Evolutionary conservation across 2,113 vertebrate genomes (phyloP).

Genomic region (Monopterus albus): DNA sequence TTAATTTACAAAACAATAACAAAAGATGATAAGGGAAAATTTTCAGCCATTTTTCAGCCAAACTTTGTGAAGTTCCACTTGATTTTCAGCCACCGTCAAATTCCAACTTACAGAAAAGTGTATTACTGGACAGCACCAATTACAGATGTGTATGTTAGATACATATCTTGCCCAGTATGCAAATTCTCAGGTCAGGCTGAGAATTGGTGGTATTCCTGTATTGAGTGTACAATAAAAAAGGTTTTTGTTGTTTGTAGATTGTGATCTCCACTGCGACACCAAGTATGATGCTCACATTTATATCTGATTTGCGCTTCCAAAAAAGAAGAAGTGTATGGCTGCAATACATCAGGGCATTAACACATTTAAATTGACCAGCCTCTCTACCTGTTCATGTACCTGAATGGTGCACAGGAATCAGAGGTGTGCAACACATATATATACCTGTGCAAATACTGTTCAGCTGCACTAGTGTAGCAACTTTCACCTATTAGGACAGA

Average conservation of each 20-base stretch:
- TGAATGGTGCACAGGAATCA: slow-evolving; percentile 52
- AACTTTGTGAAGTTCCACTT: too few species aligned
- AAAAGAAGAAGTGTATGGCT: slow-evolving; percentile 81
- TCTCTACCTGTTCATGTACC: slow-evolving; percentile 50
- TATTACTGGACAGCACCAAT: slow-evolving; percentile 23
- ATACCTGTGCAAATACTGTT: slow-evolving; percentile 56
- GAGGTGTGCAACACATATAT: slow-evolving; percentile 58
- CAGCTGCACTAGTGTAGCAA: slow-evolving; percentile 44
- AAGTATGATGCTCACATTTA: slow-evolving; percentile 49
- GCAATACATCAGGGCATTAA: slow-evolving; percentile 54
- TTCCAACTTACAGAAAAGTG: slow-evolving; percentile 8
- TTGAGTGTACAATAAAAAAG: slow-evolving; percentile 49
- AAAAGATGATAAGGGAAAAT: background rate
- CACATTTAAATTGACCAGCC: slow-evolving; percentile 75
- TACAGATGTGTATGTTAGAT: slow-evolving; percentile 13
- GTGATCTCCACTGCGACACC: slow-evolving; percentile 55
- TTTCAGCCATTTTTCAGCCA: background rate
- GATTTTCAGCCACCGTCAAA: too few species aligned
- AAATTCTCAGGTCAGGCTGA: slow-evolving; percentile 66
- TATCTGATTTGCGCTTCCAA: slow-evolving; percentile 71
- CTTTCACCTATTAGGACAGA: slow-evolving; percentile 27
- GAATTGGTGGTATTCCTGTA: slow-evolving; percentile 58
- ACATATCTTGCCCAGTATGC: slow-evolving; percentile 66
- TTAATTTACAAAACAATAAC: slow-evolving; percentile 14
- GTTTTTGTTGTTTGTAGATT: slow-evolving; percentile 68